Conservation (phyloP, 1,140 invertebrate species). For the Macrobrachium nipponense region DNA sequence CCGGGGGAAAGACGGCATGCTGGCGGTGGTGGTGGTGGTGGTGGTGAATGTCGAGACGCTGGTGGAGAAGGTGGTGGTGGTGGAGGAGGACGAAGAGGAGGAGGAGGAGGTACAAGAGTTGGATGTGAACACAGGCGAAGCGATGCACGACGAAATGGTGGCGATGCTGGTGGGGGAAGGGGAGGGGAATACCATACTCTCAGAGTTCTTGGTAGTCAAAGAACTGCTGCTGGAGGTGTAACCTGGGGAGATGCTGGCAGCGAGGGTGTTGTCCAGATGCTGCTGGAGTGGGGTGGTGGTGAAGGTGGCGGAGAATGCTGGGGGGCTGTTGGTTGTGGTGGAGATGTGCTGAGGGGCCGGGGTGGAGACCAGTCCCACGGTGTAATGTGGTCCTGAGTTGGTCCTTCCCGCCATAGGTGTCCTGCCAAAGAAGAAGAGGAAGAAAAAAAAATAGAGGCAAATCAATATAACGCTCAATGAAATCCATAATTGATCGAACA, state of each 20-base stretch:
- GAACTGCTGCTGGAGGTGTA: conserved; percentile 48
- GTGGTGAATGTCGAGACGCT: conserved; percentile 34
- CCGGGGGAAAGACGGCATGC: conserved; percentile 40
- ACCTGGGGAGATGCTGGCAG: conserved; percentile 62
- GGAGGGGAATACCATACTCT: background rate
- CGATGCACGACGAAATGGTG: conserved; percentile 5
- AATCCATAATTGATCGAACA: too few relatives aligned
- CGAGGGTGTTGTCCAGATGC: conserved; percentile 59
- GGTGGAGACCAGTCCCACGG: conserved; percentile 62
- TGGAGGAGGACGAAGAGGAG: background rate
- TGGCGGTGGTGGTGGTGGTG: conserved; percentile 40
- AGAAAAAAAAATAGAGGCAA: too few relatives aligned
- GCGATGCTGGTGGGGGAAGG: conserved; percentile 3
- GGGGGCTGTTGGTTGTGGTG: conserved; percentile 25
- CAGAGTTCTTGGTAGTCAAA: conserved; percentile 18
- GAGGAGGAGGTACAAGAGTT: background rate
- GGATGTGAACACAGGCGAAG: background rate
- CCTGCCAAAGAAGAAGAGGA: background rate
- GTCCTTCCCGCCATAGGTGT: conserved; percentile 33
- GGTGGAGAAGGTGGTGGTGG: background rate
- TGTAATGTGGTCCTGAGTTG: conserved; percentile 47
- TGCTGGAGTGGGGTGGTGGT: conserved; percentile 62
- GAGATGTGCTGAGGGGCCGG: conserved; percentile 62
- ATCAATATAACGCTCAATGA: background rate
- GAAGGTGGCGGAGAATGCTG: conserved; percentile 59